Evolutionary conservation across 2,113 vertebrate genomes (phyloP).

Genomic region (Opisthocomus hoazin): DNA sequence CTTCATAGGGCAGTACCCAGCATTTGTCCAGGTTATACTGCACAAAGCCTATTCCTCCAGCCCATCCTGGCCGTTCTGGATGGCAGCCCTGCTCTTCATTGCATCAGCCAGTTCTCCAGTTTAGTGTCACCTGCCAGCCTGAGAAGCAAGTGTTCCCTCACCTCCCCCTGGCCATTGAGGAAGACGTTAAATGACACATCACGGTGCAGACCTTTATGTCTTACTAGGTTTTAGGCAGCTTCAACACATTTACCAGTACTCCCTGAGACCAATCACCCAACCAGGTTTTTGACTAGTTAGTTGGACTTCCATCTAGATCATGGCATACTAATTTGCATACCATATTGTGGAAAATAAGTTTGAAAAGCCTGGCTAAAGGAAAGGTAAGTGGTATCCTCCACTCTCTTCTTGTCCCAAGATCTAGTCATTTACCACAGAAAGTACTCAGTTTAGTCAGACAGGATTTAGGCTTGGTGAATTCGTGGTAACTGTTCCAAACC

Average conservation of each 20-base stretch:
- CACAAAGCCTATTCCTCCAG: background rate
- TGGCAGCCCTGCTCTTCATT: background rate
- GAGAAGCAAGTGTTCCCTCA: background rate
- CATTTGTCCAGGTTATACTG: background rate
- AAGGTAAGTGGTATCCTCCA: background rate
- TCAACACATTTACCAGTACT: accelerated
- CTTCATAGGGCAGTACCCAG: background rate
- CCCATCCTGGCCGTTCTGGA: accelerated
- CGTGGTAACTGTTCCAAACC: background rate
- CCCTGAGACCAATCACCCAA: background rate
- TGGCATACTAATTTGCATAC: background rate
- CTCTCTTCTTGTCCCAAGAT: background rate
- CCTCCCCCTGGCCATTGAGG: accelerated
- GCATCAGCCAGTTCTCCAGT: accelerated
- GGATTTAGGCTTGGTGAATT: background rate
- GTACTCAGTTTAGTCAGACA: background rate
- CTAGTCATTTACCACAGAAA: background rate
- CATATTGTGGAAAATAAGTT: background rate
- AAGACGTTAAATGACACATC: background rate
- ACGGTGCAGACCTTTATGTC: accelerated
- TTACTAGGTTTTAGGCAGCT: background rate
- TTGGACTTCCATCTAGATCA: background rate
- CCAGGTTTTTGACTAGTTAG: background rate
- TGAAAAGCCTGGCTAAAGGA: background rate
- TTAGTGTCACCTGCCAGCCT: background rate